Evolutionary conservation across 1,140 invertebrate genomes (phyloP), one percentile per base, ranked within the genome.

Genomic region (Chrysomallon squamiferum): DNA sequence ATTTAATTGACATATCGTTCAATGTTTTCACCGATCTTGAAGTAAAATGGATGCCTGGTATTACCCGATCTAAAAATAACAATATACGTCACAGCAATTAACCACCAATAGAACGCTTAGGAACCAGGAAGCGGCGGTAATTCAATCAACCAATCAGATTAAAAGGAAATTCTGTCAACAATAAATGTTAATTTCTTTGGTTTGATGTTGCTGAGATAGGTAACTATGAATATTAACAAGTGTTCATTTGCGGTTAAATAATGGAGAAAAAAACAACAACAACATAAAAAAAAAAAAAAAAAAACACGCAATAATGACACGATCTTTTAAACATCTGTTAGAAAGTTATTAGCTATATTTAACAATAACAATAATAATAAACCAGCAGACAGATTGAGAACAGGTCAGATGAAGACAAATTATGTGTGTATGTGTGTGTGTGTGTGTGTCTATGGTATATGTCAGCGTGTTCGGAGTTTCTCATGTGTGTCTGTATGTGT

Each of bases 371-470:
- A n/a, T n/a, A n/a, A n/a, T n/a, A n/a, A n/a, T n/a, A n/a, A n/a
- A n/a, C n/a, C n/a, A n/a, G n/a, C n/a, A n/a, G n/a, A n/a, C n/a
- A n/a, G n/a, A n/a, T n/a, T n/a, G n/a, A n/a, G n/a, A n/a, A n/a
- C n/a, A 52, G 49, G 49, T 7, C 20, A 52, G 5, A 52, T 22
- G 5, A 27, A 52, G 9, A 13, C n/a, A 18, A 32, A 32, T 15
- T 29, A 20, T 29, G 2, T 27, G 20, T 25, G 27, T 18, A 29
- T 30, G 1, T 35, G 29, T 59, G 56, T 59, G 56, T 59, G 27
- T 59, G 56, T 59, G 32, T 59, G 56, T 59, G n/a, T 33, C 7
- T 58, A n/a, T 33, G 30, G 30, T 11, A n/a, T 35, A 38, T 35
- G 13, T 35, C 3, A 7, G 30, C 38, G 32, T 59, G 32, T 59